Percentiles rank a stretch among this genome's conserved stretches.
phyloP scores from a whole-genome alignment of 2,888 invertebrate species.

The Nemotelus pantherinus region DNA sequence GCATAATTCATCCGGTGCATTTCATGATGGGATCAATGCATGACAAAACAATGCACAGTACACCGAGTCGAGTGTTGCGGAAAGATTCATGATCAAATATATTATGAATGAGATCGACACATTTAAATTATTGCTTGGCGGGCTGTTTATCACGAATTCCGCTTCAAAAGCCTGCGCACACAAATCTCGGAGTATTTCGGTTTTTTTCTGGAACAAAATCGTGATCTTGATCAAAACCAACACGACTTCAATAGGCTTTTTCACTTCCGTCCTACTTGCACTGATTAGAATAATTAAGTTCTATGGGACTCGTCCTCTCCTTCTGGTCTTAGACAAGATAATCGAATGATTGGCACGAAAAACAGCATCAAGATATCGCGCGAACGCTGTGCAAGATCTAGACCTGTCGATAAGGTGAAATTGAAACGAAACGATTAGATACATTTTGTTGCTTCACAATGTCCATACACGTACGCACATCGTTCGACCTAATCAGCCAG shows the following conservation, averaged over 20 bases:
- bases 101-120: too few relatives aligned
- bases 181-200: too few relatives aligned
- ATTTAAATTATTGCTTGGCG: too few relatives aligned
- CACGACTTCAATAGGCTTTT: too few relatives aligned
- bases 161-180: too few relatives aligned
- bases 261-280: too few relatives aligned
- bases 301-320: too few relatives aligned
- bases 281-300: too few relatives aligned
- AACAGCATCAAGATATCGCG: neutral
- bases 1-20: constrained; percentile 44
- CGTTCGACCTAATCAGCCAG: constrained; percentile 20
- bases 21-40: constrained; percentile 23
- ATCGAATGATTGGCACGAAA: neutral
- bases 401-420: constrained; percentile 6
- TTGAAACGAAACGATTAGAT: constrained; percentile 31
- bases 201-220: too few relatives aligned
- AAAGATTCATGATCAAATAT: neutral
- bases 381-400: neutral
- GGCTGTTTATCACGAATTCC: too few relatives aligned
- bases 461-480: constrained; percentile 30
- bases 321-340: neutral
- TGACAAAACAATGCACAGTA: constrained; percentile 22
- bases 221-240: too few relatives aligned
- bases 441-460: constrained; percentile 28
- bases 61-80: neutral